Conservation (phyloP, 2,113 vertebrate genomes). For the Cryptomyrus ogoouensis region DNA sequence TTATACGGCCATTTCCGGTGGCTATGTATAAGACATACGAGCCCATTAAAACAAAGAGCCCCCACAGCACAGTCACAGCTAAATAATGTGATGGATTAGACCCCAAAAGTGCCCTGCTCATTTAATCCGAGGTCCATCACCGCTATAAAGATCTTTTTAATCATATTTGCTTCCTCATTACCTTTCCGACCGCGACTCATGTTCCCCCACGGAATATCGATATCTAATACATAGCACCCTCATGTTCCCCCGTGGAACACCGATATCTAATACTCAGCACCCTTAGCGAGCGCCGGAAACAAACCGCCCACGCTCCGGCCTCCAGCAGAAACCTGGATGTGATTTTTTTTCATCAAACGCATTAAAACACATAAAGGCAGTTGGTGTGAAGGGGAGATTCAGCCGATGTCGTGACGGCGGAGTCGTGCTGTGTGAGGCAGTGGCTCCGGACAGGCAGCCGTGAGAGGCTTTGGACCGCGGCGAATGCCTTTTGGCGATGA, state of each 20-base stretch:
- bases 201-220: slow-evolving; percentile 16
- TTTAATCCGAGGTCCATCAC: slow-evolving; percentile 55
- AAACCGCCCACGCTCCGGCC: not conserved
- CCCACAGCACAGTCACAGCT: slow-evolving; percentile 37
- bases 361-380: not conserved
- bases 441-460: not conserved
- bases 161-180: slow-evolving; percentile 65
- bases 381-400: not conserved
- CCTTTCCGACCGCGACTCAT: slow-evolving; percentile 50
- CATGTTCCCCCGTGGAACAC: slow-evolving; percentile 11
- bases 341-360: not conserved
- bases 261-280: slow-evolving; percentile 11
- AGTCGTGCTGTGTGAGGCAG: not conserved
- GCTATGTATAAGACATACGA: not conserved
- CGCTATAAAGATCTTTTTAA: slow-evolving; percentile 58
- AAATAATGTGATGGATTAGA: slow-evolving; percentile 56
- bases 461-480: not conserved
- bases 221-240: slow-evolving; percentile 5
- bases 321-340: not conserved
- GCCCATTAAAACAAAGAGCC: slow-evolving; percentile 13
- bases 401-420: not conserved
- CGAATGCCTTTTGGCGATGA: not conserved
- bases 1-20: not conserved
- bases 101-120: slow-evolving; percentile 46
- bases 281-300: not conserved